Base-by-base conservation (phyloP, 2,113 vertebrate genomes). In the Chelonoidis abingdonii region DNA sequence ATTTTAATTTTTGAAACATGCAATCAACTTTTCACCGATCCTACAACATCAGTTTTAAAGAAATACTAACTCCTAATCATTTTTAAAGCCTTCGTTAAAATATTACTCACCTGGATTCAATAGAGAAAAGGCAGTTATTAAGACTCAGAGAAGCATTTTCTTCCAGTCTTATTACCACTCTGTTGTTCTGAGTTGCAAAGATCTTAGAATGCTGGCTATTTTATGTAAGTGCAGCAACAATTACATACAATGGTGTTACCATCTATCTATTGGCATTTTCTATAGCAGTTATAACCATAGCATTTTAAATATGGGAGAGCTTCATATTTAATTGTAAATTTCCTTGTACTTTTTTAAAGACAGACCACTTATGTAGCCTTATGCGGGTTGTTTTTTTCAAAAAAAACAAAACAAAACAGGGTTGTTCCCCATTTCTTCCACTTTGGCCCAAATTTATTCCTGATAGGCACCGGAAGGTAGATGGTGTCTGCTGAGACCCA, bases 1-100 rank as follows among this genome's bases (percentile, higher is more conserved):
- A 11, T 21, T 93, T 81, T n/a, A 87, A 38, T 59, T 81, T 87
- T 65, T 87, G 44, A 87, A 59, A n/a, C n/a, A 38, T 82, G 94
- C 83, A 95, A 41, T 49, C 3, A 47, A 1, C 88, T 93, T 89
- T 78, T 53, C 21, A 2, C 54, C 44, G 69, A 27, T 56, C 83
- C 54, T 84, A 8, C 41, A 89, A 93, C 94, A 90, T 54, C 29
- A 53, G 29, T 19, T 94, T 88, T 27, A 31, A 78, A 78, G 41
- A 47, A 47, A 47, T 47, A 78, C 24, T 29, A 47, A 89, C 84
- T 80, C 94, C 49, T 84, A 3, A 5, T 5, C 10, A 16, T 85
- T 89, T 72, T 83, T 49, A 6, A 29, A 53, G 22, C 59, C 2
- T 41, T 27, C 29, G 44, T 91, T 84, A 86, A 57, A 86, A 3